These are phyloP conservation scores for Spheniscus mendiculus DNA, from an alignment of 2,113 vertebrate species.

Conservation along the genomic window DNA sequence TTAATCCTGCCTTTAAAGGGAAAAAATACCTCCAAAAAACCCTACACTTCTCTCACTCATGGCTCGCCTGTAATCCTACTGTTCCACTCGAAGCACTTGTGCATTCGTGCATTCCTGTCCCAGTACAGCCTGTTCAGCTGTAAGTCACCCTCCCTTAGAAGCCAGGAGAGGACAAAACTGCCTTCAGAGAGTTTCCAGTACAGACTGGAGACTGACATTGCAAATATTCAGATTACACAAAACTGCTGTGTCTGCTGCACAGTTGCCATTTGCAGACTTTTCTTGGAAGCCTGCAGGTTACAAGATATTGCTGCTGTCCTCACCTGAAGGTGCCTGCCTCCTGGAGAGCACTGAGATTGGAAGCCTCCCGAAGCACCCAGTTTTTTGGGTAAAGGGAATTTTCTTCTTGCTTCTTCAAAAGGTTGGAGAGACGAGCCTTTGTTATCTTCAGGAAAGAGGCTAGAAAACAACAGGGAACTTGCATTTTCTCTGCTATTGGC, in stretches of 20 bases:
- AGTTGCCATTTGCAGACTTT: not conserved
- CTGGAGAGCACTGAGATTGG: slow-evolving; percentile 88
- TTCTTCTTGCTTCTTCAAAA: slow-evolving; percentile 81
- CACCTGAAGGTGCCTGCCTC: slow-evolving; percentile 97
- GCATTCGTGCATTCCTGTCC: not conserved
- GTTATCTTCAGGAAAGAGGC: slow-evolving; percentile 80
- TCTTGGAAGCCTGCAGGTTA: not conserved
- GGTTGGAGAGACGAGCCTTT: slow-evolving; percentile 79
- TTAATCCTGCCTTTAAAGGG: not conserved
- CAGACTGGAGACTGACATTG: not conserved
- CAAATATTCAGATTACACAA: not conserved
- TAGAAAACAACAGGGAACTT: slow-evolving; percentile 50
- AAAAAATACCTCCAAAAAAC: fast-evolving
- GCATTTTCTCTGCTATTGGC: not conserved
- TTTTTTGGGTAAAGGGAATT: slow-evolving; percentile 57
- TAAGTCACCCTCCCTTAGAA: not conserved
- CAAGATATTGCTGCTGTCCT: not conserved
- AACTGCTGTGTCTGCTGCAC: not conserved
- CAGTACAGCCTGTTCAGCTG: not conserved
- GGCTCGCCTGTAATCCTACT: not conserved
- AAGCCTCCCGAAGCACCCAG: slow-evolving; percentile 90
- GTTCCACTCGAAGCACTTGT: not conserved
- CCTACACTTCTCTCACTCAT: not conserved
- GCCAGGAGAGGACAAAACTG: not conserved
- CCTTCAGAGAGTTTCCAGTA: not conserved